These are phyloP conservation scores for Lasioglossum calceatum DNA, from an alignment of 2,888 invertebrate genomes.

Conservation along the genomic window DNA sequence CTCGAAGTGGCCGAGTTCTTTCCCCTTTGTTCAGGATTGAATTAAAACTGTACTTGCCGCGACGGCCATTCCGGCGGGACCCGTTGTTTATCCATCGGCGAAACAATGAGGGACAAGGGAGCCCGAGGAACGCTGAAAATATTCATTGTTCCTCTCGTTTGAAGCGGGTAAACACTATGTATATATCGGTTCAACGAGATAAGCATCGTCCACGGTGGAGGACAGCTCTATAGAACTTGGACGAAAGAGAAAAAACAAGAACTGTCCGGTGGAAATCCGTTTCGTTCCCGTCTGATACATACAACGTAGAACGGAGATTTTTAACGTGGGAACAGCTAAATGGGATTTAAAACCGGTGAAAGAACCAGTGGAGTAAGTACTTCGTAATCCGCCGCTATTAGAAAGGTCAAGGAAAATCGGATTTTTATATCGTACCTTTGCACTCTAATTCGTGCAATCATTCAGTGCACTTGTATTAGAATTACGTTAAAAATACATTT, in stretches of 20 bases:
- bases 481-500: neutral
- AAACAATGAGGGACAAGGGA: slow-evolving; percentile 45
- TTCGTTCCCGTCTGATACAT: neutral
- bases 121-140: neutral
- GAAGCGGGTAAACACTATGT: neutral
- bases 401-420: neutral
- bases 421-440: neutral
- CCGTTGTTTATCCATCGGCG: slow-evolving; percentile 49
- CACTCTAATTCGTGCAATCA: neutral
- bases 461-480: neutral
- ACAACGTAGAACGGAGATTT: neutral
- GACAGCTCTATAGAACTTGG: slow-evolving; percentile 19
- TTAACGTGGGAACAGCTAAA: neutral
- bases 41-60: slow-evolving; percentile 47
- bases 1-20: slow-evolving; percentile 24
- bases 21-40: slow-evolving; percentile 49
- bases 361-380: neutral
- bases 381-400: neutral
- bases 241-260: neutral
- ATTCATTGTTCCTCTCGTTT: slow-evolving; percentile 37
- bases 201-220: slow-evolving; percentile 11
- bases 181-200: slow-evolving; percentile 25
- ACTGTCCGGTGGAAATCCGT: neutral
- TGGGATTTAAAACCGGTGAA: neutral
- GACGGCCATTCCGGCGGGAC: slow-evolving; percentile 24